Conservation (phyloP, 2,888 invertebrate genomes). For the Argynnis bischoffii region DNA sequence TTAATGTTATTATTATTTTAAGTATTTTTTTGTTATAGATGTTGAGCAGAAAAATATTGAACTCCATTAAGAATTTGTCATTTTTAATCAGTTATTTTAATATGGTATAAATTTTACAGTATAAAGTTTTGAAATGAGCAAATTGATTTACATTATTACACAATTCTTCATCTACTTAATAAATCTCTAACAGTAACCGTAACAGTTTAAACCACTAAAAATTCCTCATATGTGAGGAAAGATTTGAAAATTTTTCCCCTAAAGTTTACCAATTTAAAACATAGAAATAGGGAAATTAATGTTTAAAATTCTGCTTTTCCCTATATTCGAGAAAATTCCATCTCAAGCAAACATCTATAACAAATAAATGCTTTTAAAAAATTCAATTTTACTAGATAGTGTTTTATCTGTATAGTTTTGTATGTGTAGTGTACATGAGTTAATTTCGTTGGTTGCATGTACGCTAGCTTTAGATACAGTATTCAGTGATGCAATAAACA, state of each 20-base stretch:
- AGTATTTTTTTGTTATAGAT: slow-evolving; percentile 25
- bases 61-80: too few species aligned
- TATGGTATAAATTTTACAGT: neutral
- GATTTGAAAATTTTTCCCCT: too few species aligned
- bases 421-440: slow-evolving; percentile 56
- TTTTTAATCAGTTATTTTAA: too few species aligned
- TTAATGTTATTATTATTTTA: slow-evolving; percentile 24
- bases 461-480: slow-evolving; percentile 73
- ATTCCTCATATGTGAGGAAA: too few species aligned
- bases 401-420: slow-evolving; percentile 61
- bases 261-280: too few species aligned
- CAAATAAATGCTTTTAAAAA: slow-evolving; percentile 10
- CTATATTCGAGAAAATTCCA: too few species aligned
- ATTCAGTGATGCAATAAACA: slow-evolving; percentile 79
- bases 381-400: slow-evolving; percentile 34
- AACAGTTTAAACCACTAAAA: too few species aligned
- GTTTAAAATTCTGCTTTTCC: too few species aligned
- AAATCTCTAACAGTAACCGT: neutral
- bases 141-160: too few species aligned
- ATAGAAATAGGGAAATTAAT: too few species aligned
- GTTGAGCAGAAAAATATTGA: neutral
- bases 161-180: too few species aligned
- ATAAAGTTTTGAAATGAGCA: too few species aligned
- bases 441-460: slow-evolving; percentile 64
- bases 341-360: slow-evolving; percentile 12